Base-by-base conservation (phyloP, 2,888 invertebrate species). In the Sussaba pulchella region DNA sequence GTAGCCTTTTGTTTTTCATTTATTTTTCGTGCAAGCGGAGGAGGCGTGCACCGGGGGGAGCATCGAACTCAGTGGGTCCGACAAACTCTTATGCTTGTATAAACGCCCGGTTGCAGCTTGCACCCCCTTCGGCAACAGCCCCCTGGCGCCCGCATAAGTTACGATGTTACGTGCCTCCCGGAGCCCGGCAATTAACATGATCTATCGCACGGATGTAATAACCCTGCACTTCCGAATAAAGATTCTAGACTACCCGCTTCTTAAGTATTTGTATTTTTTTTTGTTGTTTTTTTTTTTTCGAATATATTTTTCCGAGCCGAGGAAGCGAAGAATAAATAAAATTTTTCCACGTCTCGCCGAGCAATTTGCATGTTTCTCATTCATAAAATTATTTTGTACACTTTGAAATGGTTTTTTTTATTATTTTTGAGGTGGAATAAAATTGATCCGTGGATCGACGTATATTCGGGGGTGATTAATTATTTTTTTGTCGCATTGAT, bases 141-240 rank as follows among this genome's bases (percentile, higher is more conserved):
- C 24, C 64, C 69, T 66, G 67, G 79, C 78, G 76, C 78, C 82
- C 78, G 82, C 85, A 85, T 90, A 89, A 90, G 85, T 91, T 90
- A 91, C 88, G 88, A 83, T 86, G 71, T 76, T 82, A 84, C 83
- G 83, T 84, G 83, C 82, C 76, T 82, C 76, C 86, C 86, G 86
- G 75, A 88, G 83, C 85, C 83, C 85, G 82, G 89, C 90, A 91
- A 90, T 91, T 91, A 91, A 89, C 88, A 86, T 91, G 91, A 91
- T 91, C 89, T 90, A 90, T 89, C 86, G 89, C 86, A 78, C 84
- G 86, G 85, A 88, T 87, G 90, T 90, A 90, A 91, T 90, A 90
- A 89, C 89, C 88, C 87, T 83, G 78, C 83, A 87, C 83, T 87
- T 85, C 86, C 86, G 83, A 76, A 79, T 82, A 76, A 81, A 78